Conservation (phyloP, 2,888 invertebrate genomes). For the Heliconius ismenius region DNA sequence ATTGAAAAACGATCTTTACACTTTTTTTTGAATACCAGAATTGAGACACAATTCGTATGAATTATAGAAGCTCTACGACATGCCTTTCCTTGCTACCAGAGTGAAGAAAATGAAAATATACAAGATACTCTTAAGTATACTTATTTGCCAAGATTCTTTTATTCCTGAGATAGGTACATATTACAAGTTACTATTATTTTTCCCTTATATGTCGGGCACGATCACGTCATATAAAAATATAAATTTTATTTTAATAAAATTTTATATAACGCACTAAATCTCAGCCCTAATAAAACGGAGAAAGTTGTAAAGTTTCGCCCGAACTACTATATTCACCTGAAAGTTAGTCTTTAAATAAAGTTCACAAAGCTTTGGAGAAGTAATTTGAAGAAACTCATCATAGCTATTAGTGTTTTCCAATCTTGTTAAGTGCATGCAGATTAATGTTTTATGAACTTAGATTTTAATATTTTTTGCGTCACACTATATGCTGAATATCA, state of each 20-base stretch:
- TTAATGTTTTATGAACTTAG: background rate
- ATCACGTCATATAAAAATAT: background rate
- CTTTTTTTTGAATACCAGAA: too few relatives aligned
- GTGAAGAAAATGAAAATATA: too few relatives aligned
- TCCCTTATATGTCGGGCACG: background rate
- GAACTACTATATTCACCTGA: slow-evolving; percentile 4
- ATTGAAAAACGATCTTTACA: too few relatives aligned
- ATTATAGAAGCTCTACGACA: too few relatives aligned
- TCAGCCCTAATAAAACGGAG: background rate
- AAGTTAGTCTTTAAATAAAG: slow-evolving; percentile 6
- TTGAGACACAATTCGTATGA: too few relatives aligned
- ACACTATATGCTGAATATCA: background rate
- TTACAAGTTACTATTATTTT: background rate
- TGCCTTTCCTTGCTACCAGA: too few relatives aligned
- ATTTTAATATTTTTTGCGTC: background rate
- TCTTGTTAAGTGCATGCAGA: background rate
- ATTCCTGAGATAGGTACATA: background rate
- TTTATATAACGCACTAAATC: background rate
- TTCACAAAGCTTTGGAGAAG: slow-evolving; percentile 10
- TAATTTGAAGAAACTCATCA: slow-evolving; percentile 2
- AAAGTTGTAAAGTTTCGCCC: background rate
- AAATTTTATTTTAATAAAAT: background rate
- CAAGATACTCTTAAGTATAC: background rate
- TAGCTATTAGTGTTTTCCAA: background rate
- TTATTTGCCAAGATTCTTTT: background rate